phyloP scores from a whole-genome alignment of 2,797 vertebrate genomes.

The Eutrigla gurnardus region DNA sequence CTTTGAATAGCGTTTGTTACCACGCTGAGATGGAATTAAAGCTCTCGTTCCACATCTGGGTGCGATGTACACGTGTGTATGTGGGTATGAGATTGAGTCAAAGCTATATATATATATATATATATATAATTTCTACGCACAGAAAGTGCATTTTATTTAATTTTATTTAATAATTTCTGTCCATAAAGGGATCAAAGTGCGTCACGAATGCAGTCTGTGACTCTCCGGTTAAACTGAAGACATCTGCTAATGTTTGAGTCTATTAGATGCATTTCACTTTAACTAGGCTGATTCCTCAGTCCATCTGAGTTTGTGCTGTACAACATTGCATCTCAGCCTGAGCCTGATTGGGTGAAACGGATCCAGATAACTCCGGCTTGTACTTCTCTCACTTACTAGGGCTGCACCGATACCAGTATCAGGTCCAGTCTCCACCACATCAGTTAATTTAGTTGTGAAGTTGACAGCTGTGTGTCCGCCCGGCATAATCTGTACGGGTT shows the following conservation, averaged over 20 bases:
- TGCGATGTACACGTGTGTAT: conserved; percentile 28
- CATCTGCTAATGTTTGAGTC: conserved; percentile 35
- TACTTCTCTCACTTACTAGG: conserved; percentile 12
- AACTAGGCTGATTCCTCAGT: conserved; percentile 12
- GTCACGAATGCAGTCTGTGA: not conserved
- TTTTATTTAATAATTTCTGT: too few relatives aligned
- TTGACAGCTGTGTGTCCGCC: too few relatives aligned
- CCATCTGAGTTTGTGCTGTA: conserved; percentile 13
- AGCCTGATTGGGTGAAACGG: conserved; percentile 19
- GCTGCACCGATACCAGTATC: too few relatives aligned
- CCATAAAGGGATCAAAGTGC: too few relatives aligned
- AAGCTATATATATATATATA: not conserved
- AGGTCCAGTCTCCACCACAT: too few relatives aligned
- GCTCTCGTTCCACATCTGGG: conserved; percentile 68
- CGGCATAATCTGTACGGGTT: too few relatives aligned
- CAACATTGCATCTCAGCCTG: conserved; percentile 24
- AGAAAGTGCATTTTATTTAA: too few relatives aligned
- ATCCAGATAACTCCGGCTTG: conserved; percentile 11
- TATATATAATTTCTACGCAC: not conserved
- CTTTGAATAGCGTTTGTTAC: conserved; percentile 82
- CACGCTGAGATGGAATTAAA: conserved; percentile 80
- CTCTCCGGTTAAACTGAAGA: conserved; percentile 15
- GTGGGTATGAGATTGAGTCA: not conserved
- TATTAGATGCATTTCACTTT: conserved; percentile 16
- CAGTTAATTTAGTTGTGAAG: too few relatives aligned